These are phyloP conservation scores for Gasteruption jaculator DNA, from an alignment of 2,888 invertebrate species.

Conservation along the genomic window DNA sequence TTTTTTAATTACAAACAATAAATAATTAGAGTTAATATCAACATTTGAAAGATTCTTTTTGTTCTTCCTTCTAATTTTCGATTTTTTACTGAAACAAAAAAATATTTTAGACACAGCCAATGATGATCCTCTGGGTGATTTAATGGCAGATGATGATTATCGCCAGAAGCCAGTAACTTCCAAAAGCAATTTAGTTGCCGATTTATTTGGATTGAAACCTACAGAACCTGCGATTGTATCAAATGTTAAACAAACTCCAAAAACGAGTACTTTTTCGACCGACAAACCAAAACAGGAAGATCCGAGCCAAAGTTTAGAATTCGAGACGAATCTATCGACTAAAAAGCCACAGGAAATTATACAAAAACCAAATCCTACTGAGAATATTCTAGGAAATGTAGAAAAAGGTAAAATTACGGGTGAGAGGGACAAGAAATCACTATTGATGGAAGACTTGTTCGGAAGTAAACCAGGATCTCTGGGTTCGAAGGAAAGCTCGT, in stretches of 20 bases:
- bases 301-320: slow-evolving; percentile 7
- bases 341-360: slow-evolving; percentile 11
- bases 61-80: too few species aligned
- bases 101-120: slow-evolving; percentile 28
- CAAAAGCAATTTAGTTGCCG: slow-evolving; percentile 31
- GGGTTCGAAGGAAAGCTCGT: too few species aligned
- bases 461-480: slow-evolving; percentile 25
- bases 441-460: slow-evolving; percentile 39
- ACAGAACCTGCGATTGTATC: slow-evolving; percentile 20
- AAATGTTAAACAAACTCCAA: slow-evolving; percentile 8
- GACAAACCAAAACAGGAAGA: slow-evolving; percentile 13
- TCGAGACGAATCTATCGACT: neutral
- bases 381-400: slow-evolving; percentile 19
- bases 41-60: too few species aligned
- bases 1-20: too few species aligned
- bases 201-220: slow-evolving; percentile 37
- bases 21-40: too few species aligned
- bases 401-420: slow-evolving; percentile 21
- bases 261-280: slow-evolving; percentile 10
- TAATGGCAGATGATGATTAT: slow-evolving; percentile 31
- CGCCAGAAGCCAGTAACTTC: slow-evolving; percentile 21
- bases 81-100: too few species aligned
- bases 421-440: slow-evolving; percentile 31
- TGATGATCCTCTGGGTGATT: slow-evolving; percentile 33
- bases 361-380: too few species aligned